A percentile compares a stretch with the other conserved stretches of the same genome.
Conservation (phyloP, 2,888 invertebrate species). For the Mesochorus sp. region DNA sequence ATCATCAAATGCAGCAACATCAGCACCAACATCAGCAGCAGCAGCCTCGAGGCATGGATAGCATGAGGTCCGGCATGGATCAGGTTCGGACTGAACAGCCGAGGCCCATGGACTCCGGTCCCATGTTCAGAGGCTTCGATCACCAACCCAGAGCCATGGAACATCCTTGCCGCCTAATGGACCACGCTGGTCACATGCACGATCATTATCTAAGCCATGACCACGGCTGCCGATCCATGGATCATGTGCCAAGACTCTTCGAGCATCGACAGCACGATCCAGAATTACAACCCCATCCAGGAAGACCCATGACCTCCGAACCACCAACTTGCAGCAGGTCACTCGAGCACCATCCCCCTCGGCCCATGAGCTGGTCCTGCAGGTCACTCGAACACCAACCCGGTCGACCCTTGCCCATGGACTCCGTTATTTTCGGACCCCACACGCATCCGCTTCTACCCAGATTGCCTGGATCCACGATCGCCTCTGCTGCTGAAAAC, state of each 20-base stretch:
- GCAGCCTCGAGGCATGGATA: slow-evolving; percentile 74
- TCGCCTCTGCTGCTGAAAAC: slow-evolving; percentile 80
- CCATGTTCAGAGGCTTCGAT: slow-evolving; percentile 66
- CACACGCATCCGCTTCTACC: slow-evolving; percentile 84
- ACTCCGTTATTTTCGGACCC: slow-evolving; percentile 82
- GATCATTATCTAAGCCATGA: slow-evolving; percentile 77
- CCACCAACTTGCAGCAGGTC: slow-evolving; percentile 69
- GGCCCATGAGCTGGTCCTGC: slow-evolving; percentile 77
- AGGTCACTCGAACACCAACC: slow-evolving; percentile 81
- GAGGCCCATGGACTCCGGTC: slow-evolving; percentile 61
- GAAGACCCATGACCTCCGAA: slow-evolving; percentile 65
- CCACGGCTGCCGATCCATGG: slow-evolving; percentile 78
- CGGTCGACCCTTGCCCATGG: slow-evolving; percentile 82
- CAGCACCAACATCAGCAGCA: slow-evolving; percentile 66
- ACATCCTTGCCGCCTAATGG: slow-evolving; percentile 78
- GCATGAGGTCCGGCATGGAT: slow-evolving; percentile 70
- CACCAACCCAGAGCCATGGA: slow-evolving; percentile 76
- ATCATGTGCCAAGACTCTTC: slow-evolving; percentile 76
- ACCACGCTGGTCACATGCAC: slow-evolving; percentile 75
- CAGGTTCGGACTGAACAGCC: slow-evolving; percentile 66
- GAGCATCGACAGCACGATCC: slow-evolving; percentile 76
- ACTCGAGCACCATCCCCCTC: slow-evolving; percentile 70
- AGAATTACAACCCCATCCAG: slow-evolving; percentile 60
- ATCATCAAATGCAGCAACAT: slow-evolving; percentile 59
- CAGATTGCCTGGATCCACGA: slow-evolving; percentile 79